Base-by-base conservation (phyloP, 2,113 vertebrate species). In the Sorex araneus region DNA sequence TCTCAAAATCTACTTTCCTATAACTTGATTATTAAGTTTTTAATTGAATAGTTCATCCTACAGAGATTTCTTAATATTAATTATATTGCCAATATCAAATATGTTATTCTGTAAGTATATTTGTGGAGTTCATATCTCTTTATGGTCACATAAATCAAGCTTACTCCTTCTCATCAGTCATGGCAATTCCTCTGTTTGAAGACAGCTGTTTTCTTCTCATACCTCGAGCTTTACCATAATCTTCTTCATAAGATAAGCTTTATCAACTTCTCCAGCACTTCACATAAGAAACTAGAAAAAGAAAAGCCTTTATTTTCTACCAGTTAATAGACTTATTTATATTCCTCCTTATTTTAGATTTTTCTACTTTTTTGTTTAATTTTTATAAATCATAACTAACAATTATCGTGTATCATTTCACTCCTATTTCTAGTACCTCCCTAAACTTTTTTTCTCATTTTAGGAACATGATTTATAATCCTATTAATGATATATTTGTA, bases 341-440 rank as follows among this genome's bases (percentile, higher is more conserved):
- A 88, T 50, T 32, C 60, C n/a, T 15, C 28, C 28, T 63, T 86
- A 45, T 43, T 85, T 85, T 90, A 18, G 54, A 85, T 13, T 47
- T 69, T 92, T 84, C n/a, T 6, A 36, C 27, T 73, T 90, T 43
- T 2, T 77, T 57, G 81, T 54, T 84, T 92, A 60, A 84, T 83
- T 67, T 92, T 92, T 43, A 86, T 1, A 69, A 30, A 21, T 87
- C 67, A 23, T 28, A 66, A 28, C 16, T 30, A 40, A 73, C 18
- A 11, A 25, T 88, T 87, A 54, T 75, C 32, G 21, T 43, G 16
- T 8, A 8, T 90, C 1, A 13, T 8, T 40, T 60, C 36, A 74
- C 30, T 0, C 23, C 23, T 9, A 19, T 18, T 4, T 40, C 40
- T 0, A 27, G 34, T 69, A 30, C 10, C 27, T 67, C 3, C 69